Percentiles rank a stretch among this genome's conserved stretches.
These are phyloP conservation scores for Penaeus japonicus DNA, from an alignment of 1,140 invertebrate species.

Conservation along the genomic window DNA sequence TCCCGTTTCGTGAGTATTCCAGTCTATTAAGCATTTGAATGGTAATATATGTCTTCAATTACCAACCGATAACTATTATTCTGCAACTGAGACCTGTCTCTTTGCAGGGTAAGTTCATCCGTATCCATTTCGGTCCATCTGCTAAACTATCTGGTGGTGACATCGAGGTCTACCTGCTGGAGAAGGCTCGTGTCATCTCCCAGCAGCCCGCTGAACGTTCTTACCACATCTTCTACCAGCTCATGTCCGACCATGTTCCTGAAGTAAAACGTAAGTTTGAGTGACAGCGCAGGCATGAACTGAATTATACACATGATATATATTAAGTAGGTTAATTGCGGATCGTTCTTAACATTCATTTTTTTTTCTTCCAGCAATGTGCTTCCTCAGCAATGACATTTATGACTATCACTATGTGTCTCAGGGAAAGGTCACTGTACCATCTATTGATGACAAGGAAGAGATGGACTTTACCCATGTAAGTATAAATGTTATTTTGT, in stretches of 20 bases:
- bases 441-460: constrained; percentile 75
- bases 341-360: background rate
- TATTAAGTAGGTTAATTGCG: background rate
- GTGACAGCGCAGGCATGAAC: background rate
- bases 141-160: constrained; percentile 98
- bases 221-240: constrained; percentile 62
- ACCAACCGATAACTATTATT: background rate
- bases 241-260: constrained; percentile 82
- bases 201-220: constrained; percentile 40
- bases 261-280: constrained; percentile 71
- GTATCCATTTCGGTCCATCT: constrained; percentile 98
- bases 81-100: background rate
- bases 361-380: constrained; percentile 73
- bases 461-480: constrained; percentile 78
- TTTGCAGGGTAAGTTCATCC: constrained; percentile 86
- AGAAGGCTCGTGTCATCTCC: constrained; percentile 53
- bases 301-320: background rate
- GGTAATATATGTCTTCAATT: background rate
- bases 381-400: constrained; percentile 81
- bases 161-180: constrained; percentile 53
- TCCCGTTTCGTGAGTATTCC: constrained; percentile 92
- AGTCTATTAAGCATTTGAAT: background rate
- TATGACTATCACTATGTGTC: constrained; percentile 68
- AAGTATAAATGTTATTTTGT: constrained; percentile 64
- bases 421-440: constrained; percentile 47